Base-by-base conservation (phyloP, 2,113 vertebrate genomes). In the Marmota flaviventris region DNA sequence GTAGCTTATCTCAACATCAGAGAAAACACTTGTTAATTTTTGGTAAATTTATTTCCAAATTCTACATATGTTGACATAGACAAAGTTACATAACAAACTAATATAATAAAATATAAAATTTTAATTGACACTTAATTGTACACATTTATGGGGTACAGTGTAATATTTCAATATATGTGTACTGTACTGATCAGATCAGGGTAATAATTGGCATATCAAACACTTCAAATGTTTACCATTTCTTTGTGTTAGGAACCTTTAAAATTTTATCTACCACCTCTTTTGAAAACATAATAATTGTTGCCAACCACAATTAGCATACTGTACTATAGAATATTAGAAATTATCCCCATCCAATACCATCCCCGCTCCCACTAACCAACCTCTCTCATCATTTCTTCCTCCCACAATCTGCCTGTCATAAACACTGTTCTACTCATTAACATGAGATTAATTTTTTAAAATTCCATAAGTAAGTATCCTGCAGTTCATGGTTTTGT, bases 1-100 rank as follows among this genome's bases (percentile, higher is more conserved):
- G 12, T 58, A 51, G 76, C 65, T 56, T 85, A 24, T 67, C 42
- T 87, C 25, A 89, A 95, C 2, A 73, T 24, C 25, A 92, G 9
- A n/a, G 81, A 73, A 93, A 90, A 87, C 24, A 93, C 58, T 85
- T 56, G 34, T 56, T 70, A 79, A 29, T 61, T 82, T 89, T 93
- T 76, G 69, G 27, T 56, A 58, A 45, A 56, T 34, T 69, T 39
- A 22, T 12, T 9, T 67, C n/a, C 7, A 70, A 27, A 69, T 27
- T 81, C 61, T 85, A 34, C 61, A 3, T 18, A 73, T 39, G 13
- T 27, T 25, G 58, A 61, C 24, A 61, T 24, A 79, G 42, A 73
- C n/a, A 72, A 27, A 93, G 20, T 73, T 81, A 63, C 17, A 85
- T 45, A 45, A 76, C 6, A 77, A 11, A 45, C 6, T 81, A 39